Conservation (phyloP, 2,888 invertebrate species). For the Nesidiocoris tenuis region DNA sequence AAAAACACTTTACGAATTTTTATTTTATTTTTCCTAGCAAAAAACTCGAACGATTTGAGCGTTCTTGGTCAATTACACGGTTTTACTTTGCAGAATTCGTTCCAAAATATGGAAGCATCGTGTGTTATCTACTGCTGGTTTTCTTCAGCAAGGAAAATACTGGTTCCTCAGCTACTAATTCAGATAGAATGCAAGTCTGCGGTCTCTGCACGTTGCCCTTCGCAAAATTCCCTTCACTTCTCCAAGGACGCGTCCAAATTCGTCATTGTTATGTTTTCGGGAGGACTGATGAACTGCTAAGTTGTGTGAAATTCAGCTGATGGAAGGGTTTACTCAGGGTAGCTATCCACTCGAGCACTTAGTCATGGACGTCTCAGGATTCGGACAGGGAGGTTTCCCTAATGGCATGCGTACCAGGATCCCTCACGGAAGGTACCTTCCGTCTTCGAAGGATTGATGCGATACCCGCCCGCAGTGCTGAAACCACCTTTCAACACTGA, state of each 20-base stretch:
- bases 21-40: too few relatives aligned
- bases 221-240: too few relatives aligned
- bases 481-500: not conserved
- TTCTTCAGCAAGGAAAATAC: too few relatives aligned
- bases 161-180: too few relatives aligned
- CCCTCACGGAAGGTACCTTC: not conserved
- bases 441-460: not conserved
- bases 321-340: not conserved
- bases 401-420: not conserved
- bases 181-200: too few relatives aligned
- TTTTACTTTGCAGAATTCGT: too few relatives aligned
- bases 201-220: too few relatives aligned
- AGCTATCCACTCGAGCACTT: not conserved
- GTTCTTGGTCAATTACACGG: too few relatives aligned
- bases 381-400: not conserved
- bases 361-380: not conserved
- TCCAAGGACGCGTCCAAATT: not conserved
- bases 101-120: too few relatives aligned
- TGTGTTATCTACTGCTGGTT: too few relatives aligned
- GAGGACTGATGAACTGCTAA: not conserved
- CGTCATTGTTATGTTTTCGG: not conserved
- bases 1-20: too few relatives aligned
- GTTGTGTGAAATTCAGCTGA: not conserved
- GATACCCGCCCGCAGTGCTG: not conserved
- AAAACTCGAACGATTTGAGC: too few relatives aligned